phyloP scores from a whole-genome alignment of 1,140 invertebrate genomes.

The Panagrolaimus sp. region DNA sequence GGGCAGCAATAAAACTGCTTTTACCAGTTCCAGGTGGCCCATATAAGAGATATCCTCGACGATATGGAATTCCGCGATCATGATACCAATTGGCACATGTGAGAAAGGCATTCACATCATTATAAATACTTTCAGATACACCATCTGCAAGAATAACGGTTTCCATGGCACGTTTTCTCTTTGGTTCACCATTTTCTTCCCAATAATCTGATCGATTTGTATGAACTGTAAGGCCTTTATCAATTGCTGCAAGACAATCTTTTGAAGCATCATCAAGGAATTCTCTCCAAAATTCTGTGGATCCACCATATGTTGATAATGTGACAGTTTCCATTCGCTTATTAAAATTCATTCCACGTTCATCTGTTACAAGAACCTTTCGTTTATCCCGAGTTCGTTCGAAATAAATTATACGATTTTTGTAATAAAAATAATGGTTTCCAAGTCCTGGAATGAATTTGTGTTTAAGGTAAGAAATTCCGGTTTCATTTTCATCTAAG shows the following conservation, averaged over 20 bases:
- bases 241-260: slow-evolving; percentile 48
- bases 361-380: slow-evolving; percentile 24
- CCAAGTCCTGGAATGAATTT: slow-evolving; percentile 50
- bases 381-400: slow-evolving; percentile 54
- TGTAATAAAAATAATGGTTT: slow-evolving; percentile 47
- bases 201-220: slow-evolving; percentile 62
- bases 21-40: too few species aligned
- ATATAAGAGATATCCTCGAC: too few species aligned
- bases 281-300: neutral
- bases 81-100: slow-evolving; percentile 70
- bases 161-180: slow-evolving; percentile 74
- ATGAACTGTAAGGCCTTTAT: too few species aligned
- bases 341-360: slow-evolving; percentile 31
- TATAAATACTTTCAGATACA: slow-evolving; percentile 65
- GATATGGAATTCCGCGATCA: too few species aligned
- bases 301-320: slow-evolving; percentile 50
- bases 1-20: slow-evolving; percentile 63
- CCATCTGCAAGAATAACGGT: slow-evolving; percentile 84
- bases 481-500: slow-evolving; percentile 49
- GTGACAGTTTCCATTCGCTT: slow-evolving; percentile 56
- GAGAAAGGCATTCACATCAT: slow-evolving; percentile 73
- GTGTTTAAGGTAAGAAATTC: slow-evolving; percentile 37
- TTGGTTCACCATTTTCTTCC: slow-evolving; percentile 85
- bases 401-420: slow-evolving; percentile 44
- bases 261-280: slow-evolving; percentile 46